phyloP scores from a whole-genome alignment of 2,113 vertebrate genomes.

The Hassar affinis region DNA sequence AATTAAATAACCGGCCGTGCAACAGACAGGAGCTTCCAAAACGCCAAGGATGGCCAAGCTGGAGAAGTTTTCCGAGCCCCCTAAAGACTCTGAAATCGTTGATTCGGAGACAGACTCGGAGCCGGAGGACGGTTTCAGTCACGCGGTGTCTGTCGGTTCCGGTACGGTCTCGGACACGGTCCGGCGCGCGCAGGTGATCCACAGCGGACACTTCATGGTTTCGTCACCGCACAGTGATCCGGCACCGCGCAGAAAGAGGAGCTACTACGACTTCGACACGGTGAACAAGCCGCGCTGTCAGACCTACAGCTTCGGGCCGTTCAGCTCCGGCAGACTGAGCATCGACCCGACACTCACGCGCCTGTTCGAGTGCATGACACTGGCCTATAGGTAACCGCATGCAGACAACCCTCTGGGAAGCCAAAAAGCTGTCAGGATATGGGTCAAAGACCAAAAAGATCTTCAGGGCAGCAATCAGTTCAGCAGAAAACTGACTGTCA shows the following conservation, averaged over 20 bases:
- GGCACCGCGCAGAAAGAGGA: constrained; percentile 69
- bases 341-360: constrained; percentile 92
- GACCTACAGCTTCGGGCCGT: constrained; percentile 74
- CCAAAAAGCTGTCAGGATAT: neutral
- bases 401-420: neutral
- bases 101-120: constrained; percentile 80
- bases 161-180: constrained; percentile 40
- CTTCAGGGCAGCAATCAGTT: neutral
- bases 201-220: constrained; percentile 99
- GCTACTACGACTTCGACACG: constrained; percentile 71
- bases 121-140: constrained; percentile 53
- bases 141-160: constrained; percentile 14
- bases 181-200: constrained; percentile 84
- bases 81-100: constrained; percentile 46
- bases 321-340: constrained; percentile 79
- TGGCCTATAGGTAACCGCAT: constrained; percentile 89
- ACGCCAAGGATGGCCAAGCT: constrained; percentile 53
- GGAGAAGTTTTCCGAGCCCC: constrained; percentile 47
- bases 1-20: neutral
- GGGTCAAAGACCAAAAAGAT: neutral
- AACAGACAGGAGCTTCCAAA: neutral
- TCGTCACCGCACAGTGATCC: constrained; percentile 91
- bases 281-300: constrained; percentile 68
- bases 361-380: constrained; percentile 97
- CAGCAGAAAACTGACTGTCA: neutral